phyloP scores from a whole-genome alignment of 2,113 vertebrate species.

The Cynopterus brachyotis region DNA sequence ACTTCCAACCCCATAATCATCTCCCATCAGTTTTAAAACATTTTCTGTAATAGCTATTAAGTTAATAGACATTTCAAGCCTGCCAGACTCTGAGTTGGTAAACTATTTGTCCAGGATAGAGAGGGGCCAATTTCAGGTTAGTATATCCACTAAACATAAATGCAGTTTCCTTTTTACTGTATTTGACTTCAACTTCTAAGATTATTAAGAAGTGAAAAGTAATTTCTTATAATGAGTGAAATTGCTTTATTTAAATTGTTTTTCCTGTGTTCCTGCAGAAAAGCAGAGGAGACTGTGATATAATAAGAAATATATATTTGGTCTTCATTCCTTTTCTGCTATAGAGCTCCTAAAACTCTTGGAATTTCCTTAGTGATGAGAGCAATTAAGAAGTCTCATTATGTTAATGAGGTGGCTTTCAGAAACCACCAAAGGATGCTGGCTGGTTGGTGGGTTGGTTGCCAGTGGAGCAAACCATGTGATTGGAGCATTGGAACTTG shows the following conservation, averaged over 20 bases:
- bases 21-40: constrained; percentile 21
- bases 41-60: constrained; percentile 20
- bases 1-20: not conserved
- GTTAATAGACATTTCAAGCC: not conserved
- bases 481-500: not conserved
- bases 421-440: not conserved
- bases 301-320: not conserved
- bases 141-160: not conserved
- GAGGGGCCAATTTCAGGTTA: not conserved
- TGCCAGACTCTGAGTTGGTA: not conserved
- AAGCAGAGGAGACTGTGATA: not conserved
- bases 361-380: not conserved
- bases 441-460: not conserved
- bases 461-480: not conserved
- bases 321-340: not conserved
- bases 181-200: constrained; percentile 13
- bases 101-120: not conserved
- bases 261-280: not conserved
- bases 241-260: not conserved
- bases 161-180: not conserved
- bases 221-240: not conserved
- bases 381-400: not conserved
- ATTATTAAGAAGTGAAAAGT: not conserved
- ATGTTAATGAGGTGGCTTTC: not conserved
- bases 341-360: not conserved